These are phyloP conservation scores for Semotilus atromaculatus DNA, from an alignment of 2,797 vertebrate species.

Conservation along the genomic window DNA sequence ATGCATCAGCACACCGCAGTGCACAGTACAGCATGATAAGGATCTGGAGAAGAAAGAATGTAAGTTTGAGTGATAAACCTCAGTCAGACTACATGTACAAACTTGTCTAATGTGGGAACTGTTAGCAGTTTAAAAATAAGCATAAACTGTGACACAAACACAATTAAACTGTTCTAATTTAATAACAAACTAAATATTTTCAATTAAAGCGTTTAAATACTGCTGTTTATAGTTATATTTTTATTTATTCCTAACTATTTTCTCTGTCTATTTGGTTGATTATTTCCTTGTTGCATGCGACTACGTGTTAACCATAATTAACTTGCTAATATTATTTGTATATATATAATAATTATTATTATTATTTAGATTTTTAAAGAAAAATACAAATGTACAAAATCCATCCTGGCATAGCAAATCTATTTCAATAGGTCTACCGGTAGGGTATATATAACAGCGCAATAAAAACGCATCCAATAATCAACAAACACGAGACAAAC, in stretches of 20 bases:
- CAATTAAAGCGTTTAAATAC: not conserved
- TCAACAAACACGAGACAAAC: not conserved
- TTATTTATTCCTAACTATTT: not conserved
- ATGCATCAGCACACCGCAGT: constrained; percentile 80
- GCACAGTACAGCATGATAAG: constrained; percentile 45
- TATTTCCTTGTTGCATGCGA: not conserved
- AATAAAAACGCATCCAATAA: not conserved
- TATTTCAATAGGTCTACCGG: too few species aligned
- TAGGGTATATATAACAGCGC: too few species aligned
- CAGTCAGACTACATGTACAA: constrained; percentile 31
- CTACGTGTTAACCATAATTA: too few species aligned
- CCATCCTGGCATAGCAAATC: not conserved
- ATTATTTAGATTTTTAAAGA: too few species aligned
- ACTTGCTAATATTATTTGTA: too few species aligned
- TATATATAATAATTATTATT: too few species aligned
- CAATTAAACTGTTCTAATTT: not conserved
- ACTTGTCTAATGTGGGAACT: constrained; percentile 31
- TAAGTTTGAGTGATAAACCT: not conserved
- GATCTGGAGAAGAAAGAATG: constrained; percentile 40
- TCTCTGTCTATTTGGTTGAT: not conserved
- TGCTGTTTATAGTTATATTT: not conserved
- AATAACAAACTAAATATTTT: not conserved
- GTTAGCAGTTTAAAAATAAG: not conserved
- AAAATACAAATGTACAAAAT: not conserved
- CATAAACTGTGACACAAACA: not conserved